A percentile compares a stretch with the other conserved stretches of the same genome.
Conservation (phyloP, 2,797 vertebrate genomes). For the Paramormyrops hopkinsi region DNA sequence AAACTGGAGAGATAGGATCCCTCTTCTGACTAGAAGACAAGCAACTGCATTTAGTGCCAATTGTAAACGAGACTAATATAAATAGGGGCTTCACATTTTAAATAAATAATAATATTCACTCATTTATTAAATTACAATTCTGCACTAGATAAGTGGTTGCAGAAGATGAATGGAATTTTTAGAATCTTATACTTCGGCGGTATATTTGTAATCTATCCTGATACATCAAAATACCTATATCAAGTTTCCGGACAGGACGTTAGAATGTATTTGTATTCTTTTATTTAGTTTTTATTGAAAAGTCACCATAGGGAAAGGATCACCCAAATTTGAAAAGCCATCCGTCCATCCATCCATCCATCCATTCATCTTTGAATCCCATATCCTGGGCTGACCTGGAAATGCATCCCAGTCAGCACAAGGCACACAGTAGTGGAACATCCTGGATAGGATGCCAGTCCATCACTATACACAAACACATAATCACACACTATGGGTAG, state of each 20-base stretch:
- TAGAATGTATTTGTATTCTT: not conserved
- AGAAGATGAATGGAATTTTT: not conserved
- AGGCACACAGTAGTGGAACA: not conserved
- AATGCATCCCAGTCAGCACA: not conserved
- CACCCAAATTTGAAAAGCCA: not conserved
- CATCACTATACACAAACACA: not conserved
- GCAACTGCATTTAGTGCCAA: not conserved
- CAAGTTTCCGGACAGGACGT: not conserved
- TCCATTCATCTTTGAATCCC: not conserved
- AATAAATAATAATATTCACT: not conserved
- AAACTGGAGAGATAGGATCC: not conserved
- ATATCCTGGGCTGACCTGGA: not conserved
- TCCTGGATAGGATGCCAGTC: not conserved
- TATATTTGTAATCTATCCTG: not conserved
- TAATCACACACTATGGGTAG: not conserved
- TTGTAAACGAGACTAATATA: not conserved
- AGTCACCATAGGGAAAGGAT: not conserved
- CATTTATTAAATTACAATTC: not conserved
- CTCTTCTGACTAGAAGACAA: not conserved
- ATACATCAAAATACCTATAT: not conserved
- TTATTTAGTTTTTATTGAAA: not conserved
- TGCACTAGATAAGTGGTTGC: not conserved
- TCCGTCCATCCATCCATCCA: not conserved
- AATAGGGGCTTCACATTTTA: not conserved
- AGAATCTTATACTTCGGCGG: not conserved